phyloP scores from a whole-genome alignment of 2,797 vertebrate species.

The Platyrinchus mystaceus region DNA sequence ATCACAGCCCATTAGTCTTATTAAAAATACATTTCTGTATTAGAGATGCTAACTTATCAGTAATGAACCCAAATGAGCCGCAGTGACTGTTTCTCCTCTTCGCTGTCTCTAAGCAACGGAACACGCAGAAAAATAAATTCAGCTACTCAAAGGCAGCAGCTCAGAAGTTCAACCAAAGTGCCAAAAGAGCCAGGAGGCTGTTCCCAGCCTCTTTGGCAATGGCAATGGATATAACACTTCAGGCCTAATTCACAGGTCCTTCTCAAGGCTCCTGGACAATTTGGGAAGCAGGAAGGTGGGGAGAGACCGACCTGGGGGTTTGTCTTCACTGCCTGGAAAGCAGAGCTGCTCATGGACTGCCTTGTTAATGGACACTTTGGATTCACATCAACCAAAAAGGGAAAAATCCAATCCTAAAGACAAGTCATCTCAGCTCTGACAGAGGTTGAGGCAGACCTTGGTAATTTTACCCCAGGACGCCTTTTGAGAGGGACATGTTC shows the following conservation, averaged over 20 bases:
- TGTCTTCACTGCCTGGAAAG: not conserved
- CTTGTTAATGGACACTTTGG: fast-evolving
- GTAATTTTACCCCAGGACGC: fast-evolving
- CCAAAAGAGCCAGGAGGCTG: constrained; percentile 7
- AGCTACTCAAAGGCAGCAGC: constrained; percentile 57
- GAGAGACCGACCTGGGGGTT: not conserved
- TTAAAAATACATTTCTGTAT: constrained; percentile 35
- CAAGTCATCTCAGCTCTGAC: not conserved
- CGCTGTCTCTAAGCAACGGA: constrained; percentile 67
- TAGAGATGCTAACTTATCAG: constrained; percentile 37
- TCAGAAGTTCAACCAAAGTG: constrained; percentile 43
- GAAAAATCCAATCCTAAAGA: fast-evolving
- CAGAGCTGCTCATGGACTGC: not conserved
- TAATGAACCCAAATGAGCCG: constrained; percentile 50
- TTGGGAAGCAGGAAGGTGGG: not conserved
- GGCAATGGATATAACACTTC: not conserved
- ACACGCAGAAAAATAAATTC: constrained; percentile 64
- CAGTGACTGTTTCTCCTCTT: constrained; percentile 35
- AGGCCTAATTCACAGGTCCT: fast-evolving
- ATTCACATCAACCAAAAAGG: not conserved
- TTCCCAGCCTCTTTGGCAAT: not conserved
- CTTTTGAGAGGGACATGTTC: fast-evolving
- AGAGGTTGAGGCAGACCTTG: not conserved
- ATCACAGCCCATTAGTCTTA: not conserved
- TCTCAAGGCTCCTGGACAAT: not conserved